Percentiles rank a stretch among this genome's conserved stretches.
Conservation (phyloP, 2,797 vertebrate species). For the Pelobates cultripes region DNA sequence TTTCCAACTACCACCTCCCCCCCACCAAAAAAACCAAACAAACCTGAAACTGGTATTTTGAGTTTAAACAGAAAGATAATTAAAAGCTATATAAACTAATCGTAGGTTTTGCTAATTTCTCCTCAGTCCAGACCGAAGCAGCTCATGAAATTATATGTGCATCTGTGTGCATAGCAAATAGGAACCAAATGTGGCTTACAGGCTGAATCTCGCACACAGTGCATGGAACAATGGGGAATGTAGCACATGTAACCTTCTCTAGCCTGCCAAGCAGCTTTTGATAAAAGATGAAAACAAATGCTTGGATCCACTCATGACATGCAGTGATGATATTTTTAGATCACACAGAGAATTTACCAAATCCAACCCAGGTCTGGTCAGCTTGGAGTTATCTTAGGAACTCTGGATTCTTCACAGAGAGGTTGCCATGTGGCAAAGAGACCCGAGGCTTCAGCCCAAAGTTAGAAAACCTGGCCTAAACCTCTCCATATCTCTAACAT, state of each 20-base stretch:
- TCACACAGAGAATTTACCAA: not conserved
- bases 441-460: too few relatives aligned
- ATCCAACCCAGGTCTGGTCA: not conserved
- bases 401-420: slow-evolving; percentile 1
- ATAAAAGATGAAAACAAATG: not conserved
- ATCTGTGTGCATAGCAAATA: slow-evolving; percentile 17
- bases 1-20: too few relatives aligned
- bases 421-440: not conserved
- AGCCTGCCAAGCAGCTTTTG: slow-evolving; percentile 34
- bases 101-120: slow-evolving; percentile 10
- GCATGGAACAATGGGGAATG: slow-evolving; percentile 35
- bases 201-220: slow-evolving; percentile 3
- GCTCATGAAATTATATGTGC: slow-evolving; percentile 1
- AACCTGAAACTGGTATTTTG: not conserved
- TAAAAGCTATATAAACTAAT: slow-evolving; percentile 30
- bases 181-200: slow-evolving; percentile 36
- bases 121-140: slow-evolving; percentile 6
- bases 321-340: slow-evolving; percentile 30
- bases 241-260: slow-evolving; percentile 15
- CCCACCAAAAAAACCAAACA: not conserved
- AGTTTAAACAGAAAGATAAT: slow-evolving; percentile 32
- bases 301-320: slow-evolving; percentile 7
- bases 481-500: too few relatives aligned
- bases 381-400: not conserved
- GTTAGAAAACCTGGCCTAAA: too few relatives aligned